phyloP scores from a whole-genome alignment of 2,888 invertebrate species.

The Calliphora vomitoria region DNA sequence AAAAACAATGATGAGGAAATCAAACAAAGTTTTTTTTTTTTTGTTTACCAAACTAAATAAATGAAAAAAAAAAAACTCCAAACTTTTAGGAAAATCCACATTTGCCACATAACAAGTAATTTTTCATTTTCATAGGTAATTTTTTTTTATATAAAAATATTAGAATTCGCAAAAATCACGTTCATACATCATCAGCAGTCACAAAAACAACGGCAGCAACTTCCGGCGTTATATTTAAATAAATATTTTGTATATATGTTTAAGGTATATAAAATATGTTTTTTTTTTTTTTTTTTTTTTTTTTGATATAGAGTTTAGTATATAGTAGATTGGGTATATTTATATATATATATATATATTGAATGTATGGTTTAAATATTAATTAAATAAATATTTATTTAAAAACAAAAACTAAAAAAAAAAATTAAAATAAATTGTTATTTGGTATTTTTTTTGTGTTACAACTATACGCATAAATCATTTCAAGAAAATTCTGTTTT shows the following conservation, averaged over 20 bases:
- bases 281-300: slow-evolving; percentile 23
- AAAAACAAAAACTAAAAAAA: slow-evolving; percentile 19
- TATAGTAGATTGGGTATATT: slow-evolving; percentile 29
- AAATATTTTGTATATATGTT: slow-evolving; percentile 26
- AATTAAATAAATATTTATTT: slow-evolving; percentile 43
- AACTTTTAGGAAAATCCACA: slow-evolving; percentile 73
- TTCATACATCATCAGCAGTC: slow-evolving; percentile 73
- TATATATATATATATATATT: background rate
- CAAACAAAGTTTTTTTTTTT: slow-evolving; percentile 30
- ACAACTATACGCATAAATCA: slow-evolving; percentile 34
- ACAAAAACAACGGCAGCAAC: slow-evolving; percentile 74
- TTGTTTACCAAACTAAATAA: slow-evolving; percentile 11
- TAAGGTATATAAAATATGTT: slow-evolving; percentile 22
- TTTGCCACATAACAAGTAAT: slow-evolving; percentile 73
- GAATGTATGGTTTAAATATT: slow-evolving; percentile 54
- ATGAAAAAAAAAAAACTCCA: slow-evolving; percentile 61
- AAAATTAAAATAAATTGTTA: background rate
- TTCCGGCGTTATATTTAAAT: slow-evolving; percentile 68
- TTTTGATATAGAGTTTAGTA: slow-evolving; percentile 29
- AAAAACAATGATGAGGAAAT: slow-evolving; percentile 56
- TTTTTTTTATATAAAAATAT: slow-evolving; percentile 53
- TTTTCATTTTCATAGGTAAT: slow-evolving; percentile 52
- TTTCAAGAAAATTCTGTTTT: slow-evolving; percentile 14
- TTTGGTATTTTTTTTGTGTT: background rate
- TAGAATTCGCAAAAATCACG: slow-evolving; percentile 70